phyloP scores from a whole-genome alignment of 2,113 vertebrate species.

The Melospiza georgiana region DNA sequence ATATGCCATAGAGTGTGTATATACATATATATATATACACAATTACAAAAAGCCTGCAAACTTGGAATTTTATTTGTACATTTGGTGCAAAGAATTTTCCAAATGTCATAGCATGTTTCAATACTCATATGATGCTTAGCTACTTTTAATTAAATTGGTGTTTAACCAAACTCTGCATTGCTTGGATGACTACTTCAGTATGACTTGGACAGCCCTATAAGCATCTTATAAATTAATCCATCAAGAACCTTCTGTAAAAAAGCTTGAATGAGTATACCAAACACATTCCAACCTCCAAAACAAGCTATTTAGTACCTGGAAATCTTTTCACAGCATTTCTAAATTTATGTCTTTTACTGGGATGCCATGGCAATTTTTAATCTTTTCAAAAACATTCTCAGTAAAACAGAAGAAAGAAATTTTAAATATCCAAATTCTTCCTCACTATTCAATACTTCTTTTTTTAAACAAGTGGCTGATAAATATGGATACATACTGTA shows the following conservation, averaged over 20 bases:
- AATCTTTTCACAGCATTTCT: neutral
- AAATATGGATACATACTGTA: neutral
- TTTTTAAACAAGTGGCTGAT: rapidly evolving
- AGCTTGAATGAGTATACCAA: neutral
- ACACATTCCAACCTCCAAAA: neutral
- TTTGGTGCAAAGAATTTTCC: neutral
- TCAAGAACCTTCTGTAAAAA: neutral
- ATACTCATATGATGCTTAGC: neutral
- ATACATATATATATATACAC: neutral
- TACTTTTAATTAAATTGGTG: neutral
- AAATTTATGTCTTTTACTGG: neutral
- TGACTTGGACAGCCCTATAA: neutral
- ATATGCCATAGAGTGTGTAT: neutral
- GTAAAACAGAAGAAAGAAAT: neutral
- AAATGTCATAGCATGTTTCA: neutral
- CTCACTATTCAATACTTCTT: neutral
- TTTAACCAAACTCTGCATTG: neutral
- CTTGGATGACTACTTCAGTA: neutral
- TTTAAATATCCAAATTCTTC: neutral
- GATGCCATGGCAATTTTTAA: neutral
- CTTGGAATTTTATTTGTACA: neutral
- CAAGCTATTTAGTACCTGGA: neutral
- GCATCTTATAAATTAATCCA: neutral
- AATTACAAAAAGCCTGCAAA: neutral
- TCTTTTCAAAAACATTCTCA: neutral